Conservation (phyloP, 2,888 invertebrate genomes). For the Loripinus fragilis region DNA sequence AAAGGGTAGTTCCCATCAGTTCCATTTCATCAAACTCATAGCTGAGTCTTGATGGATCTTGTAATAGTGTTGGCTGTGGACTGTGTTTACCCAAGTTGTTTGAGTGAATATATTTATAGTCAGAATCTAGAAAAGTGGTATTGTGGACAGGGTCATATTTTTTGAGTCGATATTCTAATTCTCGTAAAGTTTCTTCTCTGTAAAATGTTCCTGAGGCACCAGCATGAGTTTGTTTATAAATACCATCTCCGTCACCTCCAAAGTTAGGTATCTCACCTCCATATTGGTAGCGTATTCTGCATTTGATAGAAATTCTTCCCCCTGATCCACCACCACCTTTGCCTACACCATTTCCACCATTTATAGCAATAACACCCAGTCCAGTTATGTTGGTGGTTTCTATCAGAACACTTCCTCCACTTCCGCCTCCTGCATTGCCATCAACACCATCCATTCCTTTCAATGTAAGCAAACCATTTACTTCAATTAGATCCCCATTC, state of each 20-base stretch:
- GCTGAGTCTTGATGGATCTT: slow-evolving; percentile 57
- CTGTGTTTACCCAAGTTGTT: slow-evolving; percentile 66
- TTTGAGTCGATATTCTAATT: slow-evolving; percentile 69
- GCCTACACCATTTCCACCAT: slow-evolving; percentile 67
- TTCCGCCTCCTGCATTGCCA: slow-evolving; percentile 70
- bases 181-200: slow-evolving; percentile 70
- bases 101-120: slow-evolving; percentile 69
- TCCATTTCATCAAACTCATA: slow-evolving; percentile 76
- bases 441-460: slow-evolving; percentile 63
- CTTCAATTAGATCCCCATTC: slow-evolving; percentile 65
- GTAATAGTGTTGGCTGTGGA: slow-evolving; percentile 68
- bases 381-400: slow-evolving; percentile 73
- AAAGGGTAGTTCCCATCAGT: slow-evolving; percentile 65
- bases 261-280: slow-evolving; percentile 72
- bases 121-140: slow-evolving; percentile 71
- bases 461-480: slow-evolving; percentile 70
- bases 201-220: slow-evolving; percentile 77
- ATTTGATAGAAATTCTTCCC: slow-evolving; percentile 71
- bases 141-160: slow-evolving; percentile 72
- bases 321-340: slow-evolving; percentile 74
- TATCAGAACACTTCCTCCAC: slow-evolving; percentile 70
- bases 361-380: slow-evolving; percentile 70
- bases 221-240: slow-evolving; percentile 50
- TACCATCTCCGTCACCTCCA: slow-evolving; percentile 66
- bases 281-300: slow-evolving; percentile 69